Conservation (phyloP, 1,140 invertebrate genomes). For the Spodoptera frugiperda region DNA sequence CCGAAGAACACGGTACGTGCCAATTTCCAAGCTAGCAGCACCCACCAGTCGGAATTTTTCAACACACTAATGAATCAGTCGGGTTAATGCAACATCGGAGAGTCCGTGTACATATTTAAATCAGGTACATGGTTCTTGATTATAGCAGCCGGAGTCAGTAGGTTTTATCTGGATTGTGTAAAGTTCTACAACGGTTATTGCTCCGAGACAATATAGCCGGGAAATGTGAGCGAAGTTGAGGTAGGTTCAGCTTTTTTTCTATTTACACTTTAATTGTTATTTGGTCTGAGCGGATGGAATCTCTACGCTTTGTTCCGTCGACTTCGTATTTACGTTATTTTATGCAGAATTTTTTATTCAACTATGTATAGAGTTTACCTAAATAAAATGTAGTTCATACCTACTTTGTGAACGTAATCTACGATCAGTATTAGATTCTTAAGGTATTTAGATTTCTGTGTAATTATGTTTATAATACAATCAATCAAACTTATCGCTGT, state of each 20-base stretch:
- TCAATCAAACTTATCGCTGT: too few species aligned
- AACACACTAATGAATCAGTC: slow-evolving; percentile 63
- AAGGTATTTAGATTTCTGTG: too few species aligned
- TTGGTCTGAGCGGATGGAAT: background rate
- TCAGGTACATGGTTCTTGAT: slow-evolving; percentile 62
- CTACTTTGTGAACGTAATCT: too few species aligned
- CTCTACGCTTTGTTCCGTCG: background rate
- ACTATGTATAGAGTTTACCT: too few species aligned
- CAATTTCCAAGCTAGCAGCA: slow-evolving; percentile 45
- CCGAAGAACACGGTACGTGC: slow-evolving; percentile 53
- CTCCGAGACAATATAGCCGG: slow-evolving; percentile 18
- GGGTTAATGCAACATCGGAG: slow-evolving; percentile 56
- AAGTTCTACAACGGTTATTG: slow-evolving; percentile 46
- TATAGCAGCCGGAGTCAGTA: slow-evolving; percentile 55
- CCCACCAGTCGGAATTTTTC: slow-evolving; percentile 41
- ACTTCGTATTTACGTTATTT: too few species aligned
- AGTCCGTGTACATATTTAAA: slow-evolving; percentile 68
- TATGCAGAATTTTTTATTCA: too few species aligned
- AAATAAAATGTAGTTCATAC: too few species aligned
- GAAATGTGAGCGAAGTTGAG: slow-evolving; percentile 2
- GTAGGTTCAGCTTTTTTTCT: slow-evolving; percentile 5
- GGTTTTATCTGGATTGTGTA: slow-evolving; percentile 48
- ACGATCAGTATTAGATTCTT: too few species aligned
- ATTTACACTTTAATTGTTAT: slow-evolving; percentile 34
- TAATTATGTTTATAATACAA: too few species aligned